Base-by-base conservation (phyloP, 2,113 vertebrate species). In the Melierax canorus region DNA sequence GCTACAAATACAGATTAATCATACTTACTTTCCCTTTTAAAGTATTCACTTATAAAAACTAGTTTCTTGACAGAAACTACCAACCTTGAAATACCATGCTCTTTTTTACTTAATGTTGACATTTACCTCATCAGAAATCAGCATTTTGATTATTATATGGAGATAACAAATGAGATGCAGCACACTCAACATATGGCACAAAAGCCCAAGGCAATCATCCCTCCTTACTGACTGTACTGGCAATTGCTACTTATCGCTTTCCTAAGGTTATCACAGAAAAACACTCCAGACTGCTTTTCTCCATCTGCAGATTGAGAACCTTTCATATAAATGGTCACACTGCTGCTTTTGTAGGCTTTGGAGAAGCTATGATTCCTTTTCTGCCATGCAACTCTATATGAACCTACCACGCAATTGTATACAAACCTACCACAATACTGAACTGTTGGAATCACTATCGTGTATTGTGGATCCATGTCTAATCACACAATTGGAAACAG, bases 151-250 rank as follows among this genome's bases (percentile, higher is more conserved):
- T 90, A 85, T 76, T 86, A 79, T 10, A 55, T 18, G 22, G 22
- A 85, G 74, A 85, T 56, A 88, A 78, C 51, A 92, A 94, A 45
- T 26, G 51, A 92, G 74, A 66, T 75, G 22, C n/a, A 88, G 53
- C 71, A 88, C 20, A 48, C 41, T 95, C 67, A 91, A 91, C 94
- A 93, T 90, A 96, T 68, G 92, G 87, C 81, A 86, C 74, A 76
- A 48, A 88, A 94, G 87, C 84, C 77, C 58, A 93, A 94, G 77
- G 84, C 93, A 93, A 85, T 32, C 69, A 91, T 39, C 53, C 36
- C 34, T 72, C 73, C 71, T 83, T 53, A 78, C 34, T 66, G 73
- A 66, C 66, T 90, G 62, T 73, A 72, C 41, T 69, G 74, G 86
- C 69, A 90, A 68, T 53, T 15, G 8, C 67, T 82, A 13, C 45